Evolutionary conservation across 2,797 vertebrate genomes (phyloP).

Genomic region (Falco peregrinus): DNA sequence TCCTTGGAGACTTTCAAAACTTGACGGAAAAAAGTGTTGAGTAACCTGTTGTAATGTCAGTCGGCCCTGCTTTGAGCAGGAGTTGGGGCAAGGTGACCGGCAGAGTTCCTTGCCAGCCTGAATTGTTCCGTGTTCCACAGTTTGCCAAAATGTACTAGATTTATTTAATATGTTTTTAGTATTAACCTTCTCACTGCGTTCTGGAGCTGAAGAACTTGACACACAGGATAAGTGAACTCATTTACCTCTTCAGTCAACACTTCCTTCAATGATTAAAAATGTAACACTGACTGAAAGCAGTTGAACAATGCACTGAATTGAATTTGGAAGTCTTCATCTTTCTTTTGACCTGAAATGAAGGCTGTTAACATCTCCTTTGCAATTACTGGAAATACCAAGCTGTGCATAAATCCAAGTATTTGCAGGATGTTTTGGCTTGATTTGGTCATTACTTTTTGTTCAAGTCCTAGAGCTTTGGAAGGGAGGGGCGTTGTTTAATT

Average conservation of each 20-base stretch:
- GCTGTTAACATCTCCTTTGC: neutral
- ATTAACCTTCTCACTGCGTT: neutral
- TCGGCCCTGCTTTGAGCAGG: neutral
- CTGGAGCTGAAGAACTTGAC: neutral
- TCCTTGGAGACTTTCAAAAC: neutral
- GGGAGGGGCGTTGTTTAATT: neutral
- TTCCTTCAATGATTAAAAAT: slow-evolving; percentile 10
- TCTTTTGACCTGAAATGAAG: neutral
- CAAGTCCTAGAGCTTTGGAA: neutral
- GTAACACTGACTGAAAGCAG: neutral
- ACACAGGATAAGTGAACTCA: neutral
- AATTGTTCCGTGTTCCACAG: neutral
- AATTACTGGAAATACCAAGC: neutral
- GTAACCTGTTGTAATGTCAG: neutral
- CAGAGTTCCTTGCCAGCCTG: neutral
- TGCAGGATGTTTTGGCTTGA: neutral
- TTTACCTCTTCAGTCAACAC: neutral
- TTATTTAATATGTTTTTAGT: neutral
- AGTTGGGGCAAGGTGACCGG: neutral
- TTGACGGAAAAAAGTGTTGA: neutral
- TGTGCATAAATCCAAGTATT: neutral
- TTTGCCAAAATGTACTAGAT: neutral
- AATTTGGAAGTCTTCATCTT: neutral
- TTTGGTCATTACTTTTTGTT: neutral
- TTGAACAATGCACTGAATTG: neutral